Conservation (phyloP, 2,797 vertebrate genomes). For the Staurois parvus region DNA sequence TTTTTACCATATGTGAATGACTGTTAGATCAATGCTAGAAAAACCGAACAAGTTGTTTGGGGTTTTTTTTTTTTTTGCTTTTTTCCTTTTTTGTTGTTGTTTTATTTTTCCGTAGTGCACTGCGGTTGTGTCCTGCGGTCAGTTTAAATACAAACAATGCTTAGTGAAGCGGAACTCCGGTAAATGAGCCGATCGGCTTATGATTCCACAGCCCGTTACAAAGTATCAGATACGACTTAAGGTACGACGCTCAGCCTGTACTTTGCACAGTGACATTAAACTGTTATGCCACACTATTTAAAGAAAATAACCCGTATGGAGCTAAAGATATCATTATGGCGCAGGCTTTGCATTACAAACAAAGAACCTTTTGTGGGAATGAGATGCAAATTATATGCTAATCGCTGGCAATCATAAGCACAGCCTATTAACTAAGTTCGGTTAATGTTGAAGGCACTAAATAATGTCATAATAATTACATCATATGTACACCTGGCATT, state of each 20-base stretch:
- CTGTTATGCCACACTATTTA: background rate
- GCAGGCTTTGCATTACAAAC: slow-evolving; percentile 38
- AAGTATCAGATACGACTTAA: background rate
- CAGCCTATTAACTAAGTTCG: slow-evolving; percentile 52
- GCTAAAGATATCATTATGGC: slow-evolving; percentile 32
- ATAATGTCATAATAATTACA: slow-evolving; percentile 54
- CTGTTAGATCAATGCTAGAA: no score
- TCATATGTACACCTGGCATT: slow-evolving; percentile 51
- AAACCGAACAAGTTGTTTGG: no score
- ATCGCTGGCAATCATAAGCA: slow-evolving; percentile 48
- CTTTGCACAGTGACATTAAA: slow-evolving; percentile 7
- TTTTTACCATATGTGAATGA: no score
- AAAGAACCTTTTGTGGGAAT: slow-evolving; percentile 45
- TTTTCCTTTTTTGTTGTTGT: no score
- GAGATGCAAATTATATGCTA: slow-evolving; percentile 55
- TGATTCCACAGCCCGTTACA: no score
- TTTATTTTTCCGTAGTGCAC: no score
- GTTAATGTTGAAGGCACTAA: slow-evolving; percentile 55
- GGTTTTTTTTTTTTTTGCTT: no score
- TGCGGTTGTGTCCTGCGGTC: no score
- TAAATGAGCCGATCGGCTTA: no score
- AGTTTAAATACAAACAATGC: no score
- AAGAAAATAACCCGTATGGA: background rate
- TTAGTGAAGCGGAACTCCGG: no score
- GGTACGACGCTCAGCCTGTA: background rate